A percentile compares a stretch with the other conserved stretches of the same genome.
These are phyloP conservation scores for Embidobia sp. DNA, from an alignment of 2,888 invertebrate species.

Conservation along the genomic window DNA sequence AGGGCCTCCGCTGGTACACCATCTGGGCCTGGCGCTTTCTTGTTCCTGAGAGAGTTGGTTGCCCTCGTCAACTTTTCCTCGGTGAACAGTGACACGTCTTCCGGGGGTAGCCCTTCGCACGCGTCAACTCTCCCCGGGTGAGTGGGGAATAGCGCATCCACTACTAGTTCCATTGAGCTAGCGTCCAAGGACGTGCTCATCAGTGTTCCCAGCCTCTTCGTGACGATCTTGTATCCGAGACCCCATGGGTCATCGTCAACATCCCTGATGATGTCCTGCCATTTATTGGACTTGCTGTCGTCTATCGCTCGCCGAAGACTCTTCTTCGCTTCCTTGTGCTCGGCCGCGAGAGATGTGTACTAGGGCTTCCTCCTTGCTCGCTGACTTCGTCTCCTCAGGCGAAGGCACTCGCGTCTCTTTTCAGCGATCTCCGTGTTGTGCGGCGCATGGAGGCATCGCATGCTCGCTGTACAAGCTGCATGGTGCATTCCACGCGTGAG, in stretches of 20 bases:
- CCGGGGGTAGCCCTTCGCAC: background rate
- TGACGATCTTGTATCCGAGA: slow-evolving; percentile 32
- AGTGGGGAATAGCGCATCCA: background rate
- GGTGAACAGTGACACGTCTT: slow-evolving; percentile 26
- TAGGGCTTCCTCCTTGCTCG: too few relatives aligned
- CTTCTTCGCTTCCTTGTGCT: background rate
- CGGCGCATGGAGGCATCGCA: slow-evolving; percentile 58
- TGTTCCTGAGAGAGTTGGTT: slow-evolving; percentile 25
- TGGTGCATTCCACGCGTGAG: background rate
- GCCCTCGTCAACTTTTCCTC: slow-evolving; percentile 51
- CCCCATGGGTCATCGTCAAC: slow-evolving; percentile 41
- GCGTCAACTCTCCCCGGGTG: slow-evolving; percentile 50
- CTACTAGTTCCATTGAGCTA: background rate
- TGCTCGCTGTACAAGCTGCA: slow-evolving; percentile 20
- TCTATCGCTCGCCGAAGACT: background rate
- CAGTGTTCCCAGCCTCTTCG: background rate
- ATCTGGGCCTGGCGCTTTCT: slow-evolving; percentile 67
- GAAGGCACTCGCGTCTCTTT: background rate
- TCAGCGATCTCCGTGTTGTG: slow-evolving; percentile 11
- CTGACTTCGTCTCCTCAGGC: background rate
- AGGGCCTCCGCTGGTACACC: slow-evolving; percentile 66
- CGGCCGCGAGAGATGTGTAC: too few relatives aligned
- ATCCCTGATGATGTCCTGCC: slow-evolving; percentile 7
- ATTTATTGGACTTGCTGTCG: background rate
- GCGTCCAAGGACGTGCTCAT: slow-evolving; percentile 50